Percentiles rank a stretch among this genome's conserved stretches.
Conservation (phyloP, 2,797 vertebrate species). For the Clarias fuscus region DNA sequence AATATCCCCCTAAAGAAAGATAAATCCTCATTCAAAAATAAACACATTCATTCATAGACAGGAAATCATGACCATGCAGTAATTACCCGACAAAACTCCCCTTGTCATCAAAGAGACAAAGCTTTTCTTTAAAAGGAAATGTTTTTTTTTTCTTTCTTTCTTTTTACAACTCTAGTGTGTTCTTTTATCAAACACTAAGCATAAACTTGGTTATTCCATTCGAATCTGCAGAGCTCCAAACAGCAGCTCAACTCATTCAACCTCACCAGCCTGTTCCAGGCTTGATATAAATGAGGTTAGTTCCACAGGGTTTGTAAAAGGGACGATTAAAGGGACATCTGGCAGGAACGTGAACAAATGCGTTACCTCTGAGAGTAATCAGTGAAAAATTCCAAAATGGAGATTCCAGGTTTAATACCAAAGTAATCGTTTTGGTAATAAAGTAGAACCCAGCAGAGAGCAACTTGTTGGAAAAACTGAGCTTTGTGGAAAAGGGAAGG, state of each 20-base stretch:
- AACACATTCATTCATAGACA: constrained; percentile 26
- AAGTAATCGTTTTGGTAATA: constrained; percentile 25
- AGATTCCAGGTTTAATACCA: constrained; percentile 41
- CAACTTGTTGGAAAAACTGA: constrained; percentile 21
- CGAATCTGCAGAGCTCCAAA: background rate
- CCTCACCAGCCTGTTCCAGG: background rate
- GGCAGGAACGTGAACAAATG: constrained; percentile 18
- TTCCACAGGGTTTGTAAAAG: constrained; percentile 25
- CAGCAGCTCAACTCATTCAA: background rate
- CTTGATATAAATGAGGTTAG: constrained; percentile 5
- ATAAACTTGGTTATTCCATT: background rate
- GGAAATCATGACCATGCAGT: constrained; percentile 37
- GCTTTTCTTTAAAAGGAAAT: constrained; percentile 22
- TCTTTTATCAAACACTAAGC: background rate
- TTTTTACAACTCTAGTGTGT: background rate
- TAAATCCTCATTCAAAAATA: constrained; percentile 26
- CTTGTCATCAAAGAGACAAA: constrained; percentile 42
- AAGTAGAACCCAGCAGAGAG: constrained; percentile 25
- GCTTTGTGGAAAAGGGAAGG: background rate
- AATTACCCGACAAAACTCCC: constrained; percentile 36
- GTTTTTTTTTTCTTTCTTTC: background rate
- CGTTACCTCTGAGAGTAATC: constrained; percentile 31
- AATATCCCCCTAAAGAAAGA: constrained; percentile 1
- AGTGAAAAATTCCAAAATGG: constrained; percentile 29
- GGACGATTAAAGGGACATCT: constrained; percentile 32